phyloP scores from a whole-genome alignment of 2,888 invertebrate species.

The Philereme transversata region DNA sequence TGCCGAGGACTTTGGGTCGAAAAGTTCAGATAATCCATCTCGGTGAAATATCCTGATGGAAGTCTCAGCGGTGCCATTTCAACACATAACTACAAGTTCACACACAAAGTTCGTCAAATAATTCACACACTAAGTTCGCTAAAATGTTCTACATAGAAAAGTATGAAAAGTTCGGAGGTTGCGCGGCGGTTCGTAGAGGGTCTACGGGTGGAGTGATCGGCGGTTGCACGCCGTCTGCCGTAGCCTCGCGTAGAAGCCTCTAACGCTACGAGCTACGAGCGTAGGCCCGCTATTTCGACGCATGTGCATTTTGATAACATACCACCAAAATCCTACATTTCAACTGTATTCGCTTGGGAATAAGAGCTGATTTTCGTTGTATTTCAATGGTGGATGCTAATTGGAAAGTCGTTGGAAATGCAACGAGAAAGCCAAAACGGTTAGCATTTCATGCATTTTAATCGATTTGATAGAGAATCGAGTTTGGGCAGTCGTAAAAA shows the following conservation, averaged over 20 bases:
- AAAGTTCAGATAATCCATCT: constrained; percentile 63
- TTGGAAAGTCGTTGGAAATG: constrained; percentile 63
- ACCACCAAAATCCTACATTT: constrained; percentile 36
- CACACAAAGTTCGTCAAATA: constrained; percentile 41
- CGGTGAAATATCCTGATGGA: constrained; percentile 57
- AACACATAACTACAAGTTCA: constrained; percentile 35
- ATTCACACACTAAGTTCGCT: constrained; percentile 35
- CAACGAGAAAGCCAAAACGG: constrained; percentile 57
- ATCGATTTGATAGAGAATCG: constrained; percentile 38
- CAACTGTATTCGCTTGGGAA: constrained; percentile 36
- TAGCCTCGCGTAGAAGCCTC: constrained; percentile 40
- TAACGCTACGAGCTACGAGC: constrained; percentile 46
- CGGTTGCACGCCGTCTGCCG: constrained; percentile 76
- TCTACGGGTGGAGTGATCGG: constrained; percentile 64
- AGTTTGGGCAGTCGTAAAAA: constrained; percentile 21
- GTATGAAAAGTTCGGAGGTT: constrained; percentile 74
- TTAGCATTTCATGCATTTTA: constrained; percentile 69
- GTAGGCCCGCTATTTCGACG: constrained; percentile 64
- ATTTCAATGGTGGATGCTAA: constrained; percentile 27
- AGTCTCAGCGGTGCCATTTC: constrained; percentile 71
- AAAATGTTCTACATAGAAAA: constrained; percentile 56
- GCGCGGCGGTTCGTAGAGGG: constrained; percentile 58
- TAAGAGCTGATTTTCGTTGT: constrained; percentile 42
- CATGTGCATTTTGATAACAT: constrained; percentile 70
- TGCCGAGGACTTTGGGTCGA: constrained; percentile 65